Base-by-base conservation (phyloP, 1,140 invertebrate species). In the Scaptomyza hsui region DNA sequence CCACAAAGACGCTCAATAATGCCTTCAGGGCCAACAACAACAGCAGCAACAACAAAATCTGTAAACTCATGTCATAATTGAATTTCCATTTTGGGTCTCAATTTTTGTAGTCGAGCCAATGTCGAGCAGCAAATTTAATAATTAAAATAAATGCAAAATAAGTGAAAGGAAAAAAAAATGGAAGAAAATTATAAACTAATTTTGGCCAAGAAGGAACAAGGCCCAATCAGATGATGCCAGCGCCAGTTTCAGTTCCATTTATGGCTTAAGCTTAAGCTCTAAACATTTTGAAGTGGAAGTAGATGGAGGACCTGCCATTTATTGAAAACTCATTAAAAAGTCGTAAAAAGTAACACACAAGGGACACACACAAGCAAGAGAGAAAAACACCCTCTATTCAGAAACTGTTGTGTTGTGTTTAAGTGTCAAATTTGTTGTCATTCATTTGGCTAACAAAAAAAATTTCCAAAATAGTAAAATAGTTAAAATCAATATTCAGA, bases 261-360 rank as follows among this genome's bases (percentile, higher is more conserved):
- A 16, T 19, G 62, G 67, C 75, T 78, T 64, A 64, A 49, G 52
- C 55, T 47, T 68, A 71, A 83, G 79, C 79, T 60, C 51, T 48
- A 42, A 32, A 29, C 19, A 64, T 72, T 52, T 47, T n/a, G n/a
- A n/a, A n/a, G 47, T 10, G 12, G 0, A 4, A 12, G 12, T 13
- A 4, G 10, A n/a, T 39, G 10, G 24, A 6, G 15, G 48, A 48
- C 24, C 35, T 59, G 63, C 55, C 24, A 70, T 70, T 72, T 78
- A 85, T 79, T 83, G 76, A 63, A 83, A 83, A 83, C 79, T 83
- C 72, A 83, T 85, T 85, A 79, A 85, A 79, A 83, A 79, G 55
- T 69, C 73, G 55, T 72, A 75, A 65, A 78, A 70, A 73, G 61
- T 13, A 26, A 55, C 7, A 55, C 4, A 24, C 24, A 4, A 6